Percentiles rank a stretch among this genome's conserved stretches.
Conservation (phyloP, 2,113 vertebrate species). For the Eretmochelys imbricata region DNA sequence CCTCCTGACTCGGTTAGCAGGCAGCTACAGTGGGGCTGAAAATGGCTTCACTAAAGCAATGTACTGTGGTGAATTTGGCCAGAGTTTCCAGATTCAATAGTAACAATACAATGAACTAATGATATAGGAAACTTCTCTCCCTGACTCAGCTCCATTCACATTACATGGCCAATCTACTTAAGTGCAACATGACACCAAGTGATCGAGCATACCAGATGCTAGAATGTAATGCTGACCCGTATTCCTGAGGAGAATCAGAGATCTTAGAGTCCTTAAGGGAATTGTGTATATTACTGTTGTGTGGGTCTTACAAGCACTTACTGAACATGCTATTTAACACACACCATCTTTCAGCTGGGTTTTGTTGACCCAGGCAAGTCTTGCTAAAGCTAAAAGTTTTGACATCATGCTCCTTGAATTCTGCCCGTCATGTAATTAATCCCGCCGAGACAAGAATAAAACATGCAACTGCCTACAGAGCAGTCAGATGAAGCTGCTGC, state of each 20-base stretch:
- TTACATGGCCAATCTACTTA: background rate
- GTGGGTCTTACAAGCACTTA: background rate
- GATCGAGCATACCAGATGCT: background rate
- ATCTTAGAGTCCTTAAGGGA: background rate
- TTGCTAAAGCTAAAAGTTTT: background rate
- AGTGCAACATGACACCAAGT: fast-evolving
- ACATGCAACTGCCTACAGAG: background rate
- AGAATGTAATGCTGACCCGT: background rate
- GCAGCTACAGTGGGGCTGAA: background rate
- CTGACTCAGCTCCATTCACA: background rate
- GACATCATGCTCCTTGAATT: background rate
- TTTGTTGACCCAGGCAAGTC: background rate
- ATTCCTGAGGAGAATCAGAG: fast-evolving
- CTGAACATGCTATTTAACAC: background rate
- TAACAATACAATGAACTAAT: fast-evolving
- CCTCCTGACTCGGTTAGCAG: background rate
- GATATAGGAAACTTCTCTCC: background rate
- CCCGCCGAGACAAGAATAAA: background rate
- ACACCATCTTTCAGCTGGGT: background rate
- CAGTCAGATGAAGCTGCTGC: background rate
- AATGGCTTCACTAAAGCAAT: background rate
- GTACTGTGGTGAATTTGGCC: background rate
- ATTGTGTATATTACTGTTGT: fast-evolving
- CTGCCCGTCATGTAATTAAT: background rate
- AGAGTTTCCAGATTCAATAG: background rate